Evolutionary conservation across 23 tunicate genomes (phyloP).

Genomic region (Ciona savignyi): DNA sequence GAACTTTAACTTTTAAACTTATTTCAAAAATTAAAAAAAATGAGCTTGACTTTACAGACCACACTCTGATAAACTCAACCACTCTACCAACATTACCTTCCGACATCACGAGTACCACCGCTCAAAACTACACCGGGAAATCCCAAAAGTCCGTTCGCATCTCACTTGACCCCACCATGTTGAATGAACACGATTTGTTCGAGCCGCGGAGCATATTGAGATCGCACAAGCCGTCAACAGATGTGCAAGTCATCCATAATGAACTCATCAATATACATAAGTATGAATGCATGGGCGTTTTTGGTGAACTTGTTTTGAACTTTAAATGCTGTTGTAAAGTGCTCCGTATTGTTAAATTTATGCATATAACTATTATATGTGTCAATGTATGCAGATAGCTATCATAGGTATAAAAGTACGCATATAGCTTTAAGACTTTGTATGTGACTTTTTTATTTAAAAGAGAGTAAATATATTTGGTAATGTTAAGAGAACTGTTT

Average conservation of each 20-base stretch:
- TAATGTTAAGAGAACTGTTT: no score
- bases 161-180: conserved; percentile 42
- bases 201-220: conserved; percentile 7
- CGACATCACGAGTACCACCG: conserved; percentile 5
- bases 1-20: no score
- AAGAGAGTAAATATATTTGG: no score
- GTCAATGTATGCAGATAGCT: no score
- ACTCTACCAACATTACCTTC: conserved; percentile 64
- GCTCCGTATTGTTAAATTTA: background rate
- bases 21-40: no score
- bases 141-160: conserved; percentile 56
- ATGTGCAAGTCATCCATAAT: conserved; percentile 63
- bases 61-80: conserved; percentile 34
- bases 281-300: no score
- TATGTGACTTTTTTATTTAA: no score
- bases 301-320: no score
- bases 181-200: conserved; percentile 12
- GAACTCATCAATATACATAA: conserved; percentile 66
- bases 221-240: conserved; percentile 9
- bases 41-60: conserved; percentile 12
- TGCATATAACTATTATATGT: background rate
- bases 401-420: no score
- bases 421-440: no score
- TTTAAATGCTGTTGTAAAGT: background rate
- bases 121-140: background rate